Conservation (phyloP, 2,113 vertebrate species). For the Mormoops blainvillei region DNA sequence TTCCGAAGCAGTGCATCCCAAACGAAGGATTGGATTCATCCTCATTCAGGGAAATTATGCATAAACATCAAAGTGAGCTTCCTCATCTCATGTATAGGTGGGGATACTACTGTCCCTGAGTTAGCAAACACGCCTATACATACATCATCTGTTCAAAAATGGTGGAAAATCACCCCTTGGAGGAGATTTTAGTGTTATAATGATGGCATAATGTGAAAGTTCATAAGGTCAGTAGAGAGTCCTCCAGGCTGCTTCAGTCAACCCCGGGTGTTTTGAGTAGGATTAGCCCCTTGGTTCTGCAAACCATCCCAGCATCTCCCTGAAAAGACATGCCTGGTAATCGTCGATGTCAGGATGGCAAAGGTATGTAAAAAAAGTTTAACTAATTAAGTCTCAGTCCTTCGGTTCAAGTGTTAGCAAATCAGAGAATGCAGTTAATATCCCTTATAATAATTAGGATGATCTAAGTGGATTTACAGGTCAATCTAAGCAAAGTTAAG, state of each 20-base stretch:
- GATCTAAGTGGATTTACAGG: neutral
- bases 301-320: neutral
- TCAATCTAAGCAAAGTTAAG: neutral
- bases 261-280: neutral
- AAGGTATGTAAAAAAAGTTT: neutral
- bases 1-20: neutral
- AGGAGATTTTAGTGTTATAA: neutral
- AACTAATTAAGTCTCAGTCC: neutral
- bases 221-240: too few relatives aligned
- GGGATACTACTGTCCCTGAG: neutral
- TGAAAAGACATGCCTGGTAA: neutral
- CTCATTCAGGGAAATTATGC: neutral
- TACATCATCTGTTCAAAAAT: neutral
- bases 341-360: neutral
- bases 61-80: neutral
- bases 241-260: neutral
- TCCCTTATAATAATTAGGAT: neutral
- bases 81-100: neutral
- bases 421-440: neutral
- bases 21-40: neutral
- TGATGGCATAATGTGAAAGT: neutral
- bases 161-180: neutral
- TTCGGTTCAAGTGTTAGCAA: neutral
- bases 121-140: neutral
- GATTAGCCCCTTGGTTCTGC: neutral